Conservation (phyloP, 1,140 invertebrate species). For the Carposina sasakii region DNA sequence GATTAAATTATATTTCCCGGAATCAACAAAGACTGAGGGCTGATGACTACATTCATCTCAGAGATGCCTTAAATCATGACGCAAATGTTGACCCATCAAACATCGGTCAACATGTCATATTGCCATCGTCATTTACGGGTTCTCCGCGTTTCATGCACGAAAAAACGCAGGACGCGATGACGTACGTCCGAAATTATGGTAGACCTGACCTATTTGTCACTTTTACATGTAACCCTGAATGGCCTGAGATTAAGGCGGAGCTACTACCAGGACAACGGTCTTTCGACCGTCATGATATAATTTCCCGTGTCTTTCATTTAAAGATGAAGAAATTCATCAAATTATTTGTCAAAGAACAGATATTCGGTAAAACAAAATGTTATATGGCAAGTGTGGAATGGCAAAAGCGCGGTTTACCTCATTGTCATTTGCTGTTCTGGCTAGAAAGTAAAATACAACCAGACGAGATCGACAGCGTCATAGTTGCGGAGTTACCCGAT, state of each 20-base stretch:
- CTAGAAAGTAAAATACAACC: constrained; percentile 45
- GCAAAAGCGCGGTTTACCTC: constrained; percentile 57
- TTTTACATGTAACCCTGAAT: constrained; percentile 69
- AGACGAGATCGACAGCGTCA: constrained; percentile 58
- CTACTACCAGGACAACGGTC: constrained; percentile 44
- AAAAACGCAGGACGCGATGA: constrained; percentile 57
- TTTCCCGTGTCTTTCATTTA: constrained; percentile 62
- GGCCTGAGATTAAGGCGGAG: constrained; percentile 47
- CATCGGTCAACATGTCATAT: constrained; percentile 34
- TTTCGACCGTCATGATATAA: constrained; percentile 47
- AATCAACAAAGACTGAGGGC: constrained; percentile 48
- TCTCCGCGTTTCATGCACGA: constrained; percentile 58
- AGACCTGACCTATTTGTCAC: constrained; percentile 63
- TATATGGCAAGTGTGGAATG: constrained; percentile 71
- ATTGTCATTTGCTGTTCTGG: constrained; percentile 53
- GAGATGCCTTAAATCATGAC: constrained; percentile 34
- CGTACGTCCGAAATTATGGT: constrained; percentile 52
- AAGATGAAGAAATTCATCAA: constrained; percentile 67
- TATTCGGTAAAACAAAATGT: constrained; percentile 45
- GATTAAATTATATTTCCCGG: constrained; percentile 37
- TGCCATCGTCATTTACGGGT: constrained; percentile 46
- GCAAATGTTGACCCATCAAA: constrained; percentile 28
- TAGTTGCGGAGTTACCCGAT: constrained; percentile 73
- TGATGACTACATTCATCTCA: constrained; percentile 46
- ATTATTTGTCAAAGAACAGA: constrained; percentile 48